These are phyloP conservation scores for Eira barbara DNA, from an alignment of 2,113 vertebrate genomes.

Conservation along the genomic window DNA sequence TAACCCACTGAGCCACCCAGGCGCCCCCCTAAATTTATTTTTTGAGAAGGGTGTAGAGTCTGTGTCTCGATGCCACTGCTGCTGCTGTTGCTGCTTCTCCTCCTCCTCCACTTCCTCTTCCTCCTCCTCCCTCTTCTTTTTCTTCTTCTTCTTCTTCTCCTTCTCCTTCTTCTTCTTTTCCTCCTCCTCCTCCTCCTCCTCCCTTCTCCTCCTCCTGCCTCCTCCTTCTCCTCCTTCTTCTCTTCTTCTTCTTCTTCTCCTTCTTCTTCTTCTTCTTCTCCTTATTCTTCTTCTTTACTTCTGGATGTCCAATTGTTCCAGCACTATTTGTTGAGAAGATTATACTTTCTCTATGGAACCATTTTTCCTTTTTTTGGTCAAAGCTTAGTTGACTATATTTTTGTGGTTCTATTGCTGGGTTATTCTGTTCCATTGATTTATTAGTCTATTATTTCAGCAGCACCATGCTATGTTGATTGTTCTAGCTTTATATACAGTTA, in stretches of 20 bases:
- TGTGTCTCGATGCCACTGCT: background rate
- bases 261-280: too few relatives aligned
- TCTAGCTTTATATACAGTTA: background rate
- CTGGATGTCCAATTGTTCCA: background rate
- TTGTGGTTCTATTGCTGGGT: background rate
- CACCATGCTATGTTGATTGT: background rate
- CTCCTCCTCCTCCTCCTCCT: too few relatives aligned
- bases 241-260: too few relatives aligned
- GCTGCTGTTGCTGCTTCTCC: background rate
- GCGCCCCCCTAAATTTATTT: background rate
- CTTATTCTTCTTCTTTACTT: background rate
- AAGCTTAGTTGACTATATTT: background rate
- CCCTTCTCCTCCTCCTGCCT: too few relatives aligned
- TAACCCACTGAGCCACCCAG: too few relatives aligned
- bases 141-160: too few relatives aligned
- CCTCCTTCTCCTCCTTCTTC: too few relatives aligned
- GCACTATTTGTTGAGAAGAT: background rate
- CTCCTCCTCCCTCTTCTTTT: too few relatives aligned
- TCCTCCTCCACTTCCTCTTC: too few relatives aligned
- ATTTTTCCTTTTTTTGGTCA: background rate
- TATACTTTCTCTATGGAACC: background rate
- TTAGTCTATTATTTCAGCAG: background rate
- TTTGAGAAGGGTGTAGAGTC: background rate
- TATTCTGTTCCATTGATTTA: background rate
- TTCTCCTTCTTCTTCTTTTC: too few relatives aligned